A percentile compares a stretch with the other conserved stretches of the same genome.
Conservation (phyloP, 2,888 invertebrate species). For the Dasysyrphus albostriatus region DNA sequence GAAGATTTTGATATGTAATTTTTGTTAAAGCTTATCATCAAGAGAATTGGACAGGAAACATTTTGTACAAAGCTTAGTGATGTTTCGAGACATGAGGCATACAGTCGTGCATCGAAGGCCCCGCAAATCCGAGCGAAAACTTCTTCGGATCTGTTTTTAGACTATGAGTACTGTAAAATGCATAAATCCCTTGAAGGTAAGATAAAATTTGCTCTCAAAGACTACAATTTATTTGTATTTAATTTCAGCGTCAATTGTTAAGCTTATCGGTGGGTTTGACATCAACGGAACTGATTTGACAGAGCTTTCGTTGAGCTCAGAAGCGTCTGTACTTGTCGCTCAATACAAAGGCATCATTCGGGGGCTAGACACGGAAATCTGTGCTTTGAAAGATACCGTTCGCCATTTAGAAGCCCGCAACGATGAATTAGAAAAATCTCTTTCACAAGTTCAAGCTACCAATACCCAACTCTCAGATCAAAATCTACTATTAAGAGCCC, state of each 20-base stretch:
- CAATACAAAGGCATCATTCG: constrained; percentile 96
- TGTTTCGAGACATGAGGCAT: constrained; percentile 94
- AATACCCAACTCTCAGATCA: constrained; percentile 93
- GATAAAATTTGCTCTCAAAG: constrained; percentile 41
- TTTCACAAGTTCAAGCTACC: constrained; percentile 89
- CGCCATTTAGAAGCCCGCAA: constrained; percentile 79
- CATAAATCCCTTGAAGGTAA: constrained; percentile 92
- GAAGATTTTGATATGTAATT: not conserved
- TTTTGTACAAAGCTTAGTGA: constrained; percentile 94
- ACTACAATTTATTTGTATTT: not conserved
- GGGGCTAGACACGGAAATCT: constrained; percentile 91
- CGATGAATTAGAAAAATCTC: constrained; percentile 83
- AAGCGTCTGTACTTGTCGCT: constrained; percentile 82
- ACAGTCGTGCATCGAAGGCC: constrained; percentile 95
- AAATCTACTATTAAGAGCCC: constrained; percentile 92
- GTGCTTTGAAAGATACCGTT: constrained; percentile 82
- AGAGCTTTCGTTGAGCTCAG: constrained; percentile 83
- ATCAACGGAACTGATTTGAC: constrained; percentile 84
- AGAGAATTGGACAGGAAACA: constrained; percentile 95
- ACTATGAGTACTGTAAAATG: constrained; percentile 97
- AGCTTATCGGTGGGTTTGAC: constrained; percentile 85
- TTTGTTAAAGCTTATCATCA: constrained; percentile 88
- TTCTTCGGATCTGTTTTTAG: constrained; percentile 92
- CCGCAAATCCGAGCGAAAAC: constrained; percentile 93
- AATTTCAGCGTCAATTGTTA: constrained; percentile 84